Conservation (phyloP, 2,797 vertebrate genomes). For the Eleutherodactylus coqui region DNA sequence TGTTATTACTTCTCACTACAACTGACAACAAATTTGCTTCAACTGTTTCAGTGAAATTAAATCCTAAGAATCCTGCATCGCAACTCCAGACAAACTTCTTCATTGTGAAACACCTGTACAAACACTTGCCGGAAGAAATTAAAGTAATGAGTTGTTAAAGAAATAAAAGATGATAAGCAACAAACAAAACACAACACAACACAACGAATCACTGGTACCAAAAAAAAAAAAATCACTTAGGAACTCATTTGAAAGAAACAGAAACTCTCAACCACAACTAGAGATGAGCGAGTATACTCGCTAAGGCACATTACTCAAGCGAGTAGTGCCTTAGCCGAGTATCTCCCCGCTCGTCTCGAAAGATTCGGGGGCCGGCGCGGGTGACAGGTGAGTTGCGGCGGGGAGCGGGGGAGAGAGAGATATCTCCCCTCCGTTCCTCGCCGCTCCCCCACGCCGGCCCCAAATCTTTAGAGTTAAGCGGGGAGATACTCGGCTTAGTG, state of each 20-base stretch:
- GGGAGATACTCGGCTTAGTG: too few species aligned
- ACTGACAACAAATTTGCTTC: slow-evolving; percentile 30
- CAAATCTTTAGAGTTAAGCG: too few species aligned
- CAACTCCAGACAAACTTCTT: neutral
- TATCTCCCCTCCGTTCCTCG: too few species aligned
- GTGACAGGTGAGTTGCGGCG: too few species aligned
- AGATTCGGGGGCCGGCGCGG: too few species aligned
- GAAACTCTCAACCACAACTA: neutral
- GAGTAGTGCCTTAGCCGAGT: too few species aligned
- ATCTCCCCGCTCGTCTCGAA: too few species aligned
- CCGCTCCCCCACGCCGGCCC: too few species aligned
- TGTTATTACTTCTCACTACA: slow-evolving; percentile 42
- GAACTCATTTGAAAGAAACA: neutral
- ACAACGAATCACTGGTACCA: neutral
- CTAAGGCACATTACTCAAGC: too few species aligned
- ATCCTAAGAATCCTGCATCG: slow-evolving; percentile 3
- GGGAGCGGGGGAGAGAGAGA: too few species aligned
- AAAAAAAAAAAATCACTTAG: neutral
- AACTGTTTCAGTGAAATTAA: slow-evolving; percentile 37
- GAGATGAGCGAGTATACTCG: too few species aligned
- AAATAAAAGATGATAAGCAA: neutral
- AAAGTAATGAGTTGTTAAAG: slow-evolving; percentile 37
- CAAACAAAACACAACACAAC: neutral
- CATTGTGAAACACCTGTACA: slow-evolving; percentile 23
- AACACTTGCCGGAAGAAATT: slow-evolving; percentile 6